Evolutionary conservation across 2,888 invertebrate species (phyloP), one percentile per base, ranked within the genome.

Genomic region (Ernsta delagoae): DNA sequence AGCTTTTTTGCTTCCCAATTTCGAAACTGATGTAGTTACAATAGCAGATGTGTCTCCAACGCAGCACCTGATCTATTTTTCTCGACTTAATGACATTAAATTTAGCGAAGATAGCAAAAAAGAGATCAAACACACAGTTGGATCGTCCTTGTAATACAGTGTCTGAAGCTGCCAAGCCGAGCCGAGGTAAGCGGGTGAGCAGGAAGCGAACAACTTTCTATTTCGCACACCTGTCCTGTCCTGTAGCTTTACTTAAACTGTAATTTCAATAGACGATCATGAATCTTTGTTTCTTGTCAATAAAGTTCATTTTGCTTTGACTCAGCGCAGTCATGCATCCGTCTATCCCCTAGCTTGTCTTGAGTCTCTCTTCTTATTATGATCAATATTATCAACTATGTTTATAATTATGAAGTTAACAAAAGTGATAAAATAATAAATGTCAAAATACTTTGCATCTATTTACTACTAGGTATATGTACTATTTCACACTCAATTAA

Each of bases 171-270:
- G 78, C 78, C 79, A 80, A 71, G 73, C 73, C 88, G 89, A 90
- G 90, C 73, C 88, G 90, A 90, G 90, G 92, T 86, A 77, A 89
- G 82, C 90, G 81, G 82, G 85, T 85, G 83, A 90, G 78, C 92
- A 93, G 93, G 93, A 93, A 93, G 92, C 86, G 87, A 91, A 92
- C 93, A 91, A 92, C 93, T 93, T 93, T 93, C 93, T 84, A 90
- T 92, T 93, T 92, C 90, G 86, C 83, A 83, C 93, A 93, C 93
- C 93, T 92, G 92, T 90, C 88, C 83, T 84, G 88, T 85, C 84
- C 83, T 86, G 85, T 86, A 81, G 79, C 84, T 87, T 85, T 86
- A 81, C 81, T 78, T 79, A 77, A 79, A 76, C 72, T 70, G 75
- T 59, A 53, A 34, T 74, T 75, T 73, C 68, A 70, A 72, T 78